phyloP scores from a whole-genome alignment of 2,113 vertebrate genomes.

The Oryzias woworae region DNA sequence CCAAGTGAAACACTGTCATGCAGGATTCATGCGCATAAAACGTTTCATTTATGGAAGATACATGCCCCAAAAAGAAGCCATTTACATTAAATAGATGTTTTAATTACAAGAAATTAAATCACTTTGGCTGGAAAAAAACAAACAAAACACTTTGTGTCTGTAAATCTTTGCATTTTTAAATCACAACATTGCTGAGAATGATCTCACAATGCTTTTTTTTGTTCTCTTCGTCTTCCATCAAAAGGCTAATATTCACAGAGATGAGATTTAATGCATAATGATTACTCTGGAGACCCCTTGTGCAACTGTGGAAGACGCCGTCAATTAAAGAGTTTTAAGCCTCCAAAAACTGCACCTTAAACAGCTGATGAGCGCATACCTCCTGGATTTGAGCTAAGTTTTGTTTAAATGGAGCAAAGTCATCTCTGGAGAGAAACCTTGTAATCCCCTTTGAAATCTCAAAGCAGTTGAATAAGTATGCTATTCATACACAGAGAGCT shows the following conservation, averaged over 20 bases:
- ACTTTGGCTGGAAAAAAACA: slow-evolving; percentile 45
- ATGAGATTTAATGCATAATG: slow-evolving; percentile 81
- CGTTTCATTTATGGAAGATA: slow-evolving; percentile 69
- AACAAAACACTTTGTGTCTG: slow-evolving; percentile 23
- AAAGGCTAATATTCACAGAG: slow-evolving; percentile 73
- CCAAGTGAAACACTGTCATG: slow-evolving; percentile 74
- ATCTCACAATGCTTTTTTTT: slow-evolving; percentile 56
- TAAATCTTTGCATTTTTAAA: slow-evolving; percentile 45
- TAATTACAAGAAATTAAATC: slow-evolving; percentile 56
- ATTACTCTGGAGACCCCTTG: slow-evolving; percentile 76
- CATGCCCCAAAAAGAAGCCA: slow-evolving; percentile 39
- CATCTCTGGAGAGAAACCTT: slow-evolving; percentile 67
- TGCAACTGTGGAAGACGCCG: slow-evolving; percentile 64
- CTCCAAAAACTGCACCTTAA: slow-evolving; percentile 74
- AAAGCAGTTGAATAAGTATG: slow-evolving; percentile 60
- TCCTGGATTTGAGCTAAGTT: slow-evolving; percentile 56
- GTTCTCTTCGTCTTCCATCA: slow-evolving; percentile 55
- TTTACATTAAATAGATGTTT: slow-evolving; percentile 52
- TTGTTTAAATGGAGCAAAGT: slow-evolving; percentile 71
- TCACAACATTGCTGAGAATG: slow-evolving; percentile 49
- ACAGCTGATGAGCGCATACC: slow-evolving; percentile 66
- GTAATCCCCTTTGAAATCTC: slow-evolving; percentile 65
- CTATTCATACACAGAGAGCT: slow-evolving; percentile 51
- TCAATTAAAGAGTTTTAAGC: slow-evolving; percentile 77
- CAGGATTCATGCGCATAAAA: slow-evolving; percentile 77